Evolutionary conservation across 1,140 invertebrate genomes (phyloP), one percentile per base, ranked within the genome.

Genomic region (Dreissena rostriformis): DNA sequence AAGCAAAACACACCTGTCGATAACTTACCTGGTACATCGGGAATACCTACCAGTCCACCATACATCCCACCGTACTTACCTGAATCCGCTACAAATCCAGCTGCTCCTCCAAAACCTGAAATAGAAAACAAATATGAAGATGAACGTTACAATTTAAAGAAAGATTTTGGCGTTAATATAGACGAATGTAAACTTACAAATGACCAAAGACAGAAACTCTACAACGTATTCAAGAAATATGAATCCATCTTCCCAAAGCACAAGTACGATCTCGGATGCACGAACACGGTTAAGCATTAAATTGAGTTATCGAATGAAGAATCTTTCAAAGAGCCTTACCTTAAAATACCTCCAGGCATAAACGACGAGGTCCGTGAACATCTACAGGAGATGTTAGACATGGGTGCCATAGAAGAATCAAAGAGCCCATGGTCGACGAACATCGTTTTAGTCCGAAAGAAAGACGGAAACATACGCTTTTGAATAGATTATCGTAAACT

Each of bases 171-270:
- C 10, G 65, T n/a, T 66, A n/a, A n/a, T n/a, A n/a, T n/a, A n/a
- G n/a, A n/a, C n/a, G n/a, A n/a, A n/a, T n/a, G n/a, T n/a, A n/a
- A n/a, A n/a, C 65, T 66, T 11, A 11, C 65, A 10, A 11, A 11
- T n/a, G 65, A 66, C 22, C 65, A 66, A 66, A 8, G 28, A 66
- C 10, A 11, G 10, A 66, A n/a, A 66, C 8, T 66, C 11, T 66
- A 66, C 65, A 66, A 66, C 10, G 26, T 71, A 11, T 71, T n/a
- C n/a, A n/a, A n/a, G n/a, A n/a, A n/a, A n/a, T n/a, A n/a, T n/a
- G n/a, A n/a, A n/a, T n/a, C n/a, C 65, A n/a, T 66, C n/a, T 66
- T 66, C 28, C 65, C 65, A n/a, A 66, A 66, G 65, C 10, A 66
- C n/a, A 66, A 66, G n/a, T 29, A 49, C 12, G 68, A 71, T 71